Base-by-base conservation (phyloP, 2,888 invertebrate species). In the Heteropelma amictum region DNA sequence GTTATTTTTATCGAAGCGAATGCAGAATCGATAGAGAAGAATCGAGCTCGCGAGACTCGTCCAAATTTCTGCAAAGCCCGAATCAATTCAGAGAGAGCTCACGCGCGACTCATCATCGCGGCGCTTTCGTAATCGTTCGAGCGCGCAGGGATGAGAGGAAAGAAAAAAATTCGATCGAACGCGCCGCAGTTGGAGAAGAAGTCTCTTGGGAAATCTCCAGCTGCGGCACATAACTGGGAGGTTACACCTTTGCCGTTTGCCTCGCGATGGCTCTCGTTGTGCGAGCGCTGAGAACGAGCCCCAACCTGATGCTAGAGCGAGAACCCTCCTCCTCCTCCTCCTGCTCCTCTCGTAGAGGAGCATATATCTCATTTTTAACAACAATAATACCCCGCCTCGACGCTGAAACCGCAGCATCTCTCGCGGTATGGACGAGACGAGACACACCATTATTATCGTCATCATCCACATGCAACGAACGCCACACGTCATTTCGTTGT, bases 141-240 rank as follows among this genome's bases (percentile, higher is more conserved):
- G 21, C 40, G 26, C 49, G 26, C 8, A 28, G 21, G 17, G 35
- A 67, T 19, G 19, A 26, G 12, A 69, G 30, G 14, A 23, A 60
- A 45, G 12, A 63, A 65, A 53, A 38, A 28, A 51, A 53, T 56
- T n/a, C 53, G 45, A 51, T 45, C 30, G n/a, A n/a, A n/a, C 30
- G 19, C 47, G 49, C 30, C 51, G 53, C 30, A 40, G 28, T 51
- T 40, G 51, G 49, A 40, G 45, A 47, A 26, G 49, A 54, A 28
- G 42, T 69, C 73, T 81, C 79, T 84, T 82, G 80, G 68, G 78
- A 74, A 82, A 84, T 77, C 61, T 61, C 56, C 70, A 65, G 26
- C 79, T n/a, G n/a, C n/a, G 56, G 54, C 74, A 78, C 83, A 83
- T 83, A 82, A 81, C 83, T 83, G 77, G 79, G 78, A 80, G 78